A percentile compares a stretch with the other conserved stretches of the same genome.
These are phyloP conservation scores for Pavo muticus DNA, from an alignment of 2,113 vertebrate genomes.

Conservation along the genomic window DNA sequence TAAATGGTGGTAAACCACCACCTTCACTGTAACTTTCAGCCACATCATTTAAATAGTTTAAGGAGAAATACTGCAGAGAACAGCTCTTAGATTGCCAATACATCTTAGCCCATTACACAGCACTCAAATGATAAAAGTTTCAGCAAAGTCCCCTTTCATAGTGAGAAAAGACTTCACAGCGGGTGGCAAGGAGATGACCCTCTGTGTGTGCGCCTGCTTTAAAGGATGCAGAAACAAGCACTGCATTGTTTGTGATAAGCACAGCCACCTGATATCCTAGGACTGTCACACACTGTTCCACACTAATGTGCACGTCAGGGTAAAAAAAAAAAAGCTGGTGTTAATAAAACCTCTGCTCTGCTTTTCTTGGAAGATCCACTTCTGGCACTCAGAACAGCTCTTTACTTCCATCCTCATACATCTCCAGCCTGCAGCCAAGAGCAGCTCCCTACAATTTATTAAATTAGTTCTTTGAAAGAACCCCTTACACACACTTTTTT, in stretches of 20 bases:
- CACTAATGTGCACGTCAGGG: background rate
- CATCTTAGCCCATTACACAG: background rate
- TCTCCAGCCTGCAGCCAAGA: slow-evolving; percentile 2
- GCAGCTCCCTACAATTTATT: slow-evolving; percentile 28
- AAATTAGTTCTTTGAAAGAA: slow-evolving; percentile 29
- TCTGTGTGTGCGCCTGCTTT: background rate
- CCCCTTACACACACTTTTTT: background rate
- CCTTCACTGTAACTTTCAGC: background rate
- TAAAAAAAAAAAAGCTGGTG: slow-evolving; percentile 3
- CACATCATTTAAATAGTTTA: background rate
- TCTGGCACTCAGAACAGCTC: slow-evolving; percentile 11
- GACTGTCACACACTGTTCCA: background rate
- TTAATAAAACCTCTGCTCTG: slow-evolving; percentile 40
- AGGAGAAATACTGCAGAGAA: background rate
- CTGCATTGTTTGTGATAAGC: background rate
- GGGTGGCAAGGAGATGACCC: background rate
- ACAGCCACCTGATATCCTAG: background rate
- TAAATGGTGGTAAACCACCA: background rate
- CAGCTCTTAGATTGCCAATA: background rate
- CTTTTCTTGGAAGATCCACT: slow-evolving; percentile 10
- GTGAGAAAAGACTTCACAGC: background rate
- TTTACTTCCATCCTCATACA: background rate
- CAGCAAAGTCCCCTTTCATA: background rate
- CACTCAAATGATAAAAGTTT: background rate
- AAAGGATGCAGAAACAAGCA: slow-evolving; percentile 6